Conservation (phyloP, 2,113 vertebrate species). For the Uropsilus gracilis region DNA sequence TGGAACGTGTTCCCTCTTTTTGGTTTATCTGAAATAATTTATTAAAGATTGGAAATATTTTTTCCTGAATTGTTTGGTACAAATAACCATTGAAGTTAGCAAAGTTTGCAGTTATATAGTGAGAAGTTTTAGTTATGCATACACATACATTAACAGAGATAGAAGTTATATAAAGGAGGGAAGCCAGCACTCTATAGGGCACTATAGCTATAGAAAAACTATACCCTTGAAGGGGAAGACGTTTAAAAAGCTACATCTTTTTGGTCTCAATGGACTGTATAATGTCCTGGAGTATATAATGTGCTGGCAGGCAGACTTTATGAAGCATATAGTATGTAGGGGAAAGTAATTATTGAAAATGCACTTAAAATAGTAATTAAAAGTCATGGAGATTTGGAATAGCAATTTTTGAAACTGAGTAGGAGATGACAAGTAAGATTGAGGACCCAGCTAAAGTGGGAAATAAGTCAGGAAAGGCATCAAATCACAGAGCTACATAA, state of each 20-base stretch:
- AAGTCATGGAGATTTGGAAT: background rate
- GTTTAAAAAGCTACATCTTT: background rate
- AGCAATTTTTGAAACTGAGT: background rate
- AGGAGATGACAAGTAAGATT: background rate
- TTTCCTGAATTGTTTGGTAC: background rate
- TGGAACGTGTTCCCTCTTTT: background rate
- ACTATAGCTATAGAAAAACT: background rate
- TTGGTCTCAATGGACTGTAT: background rate
- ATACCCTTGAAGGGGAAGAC: background rate
- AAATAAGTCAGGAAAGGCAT: background rate
- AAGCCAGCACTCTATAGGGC: background rate
- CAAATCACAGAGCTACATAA: background rate
- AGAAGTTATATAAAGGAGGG: background rate
- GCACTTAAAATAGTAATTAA: background rate
- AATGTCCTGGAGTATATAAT: background rate
- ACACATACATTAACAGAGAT: background rate
- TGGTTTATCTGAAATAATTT: conserved; percentile 13
- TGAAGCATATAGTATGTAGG: background rate
- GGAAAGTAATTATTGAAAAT: conserved; percentile 1
- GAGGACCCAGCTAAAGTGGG: background rate
- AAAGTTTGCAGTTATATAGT: background rate
- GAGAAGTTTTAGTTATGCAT: background rate
- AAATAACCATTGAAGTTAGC: background rate
- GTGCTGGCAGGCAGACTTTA: background rate
- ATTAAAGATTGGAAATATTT: conserved; percentile 15